phyloP scores from a whole-genome alignment of 1,140 invertebrate genomes.

The Grapholita molesta region DNA sequence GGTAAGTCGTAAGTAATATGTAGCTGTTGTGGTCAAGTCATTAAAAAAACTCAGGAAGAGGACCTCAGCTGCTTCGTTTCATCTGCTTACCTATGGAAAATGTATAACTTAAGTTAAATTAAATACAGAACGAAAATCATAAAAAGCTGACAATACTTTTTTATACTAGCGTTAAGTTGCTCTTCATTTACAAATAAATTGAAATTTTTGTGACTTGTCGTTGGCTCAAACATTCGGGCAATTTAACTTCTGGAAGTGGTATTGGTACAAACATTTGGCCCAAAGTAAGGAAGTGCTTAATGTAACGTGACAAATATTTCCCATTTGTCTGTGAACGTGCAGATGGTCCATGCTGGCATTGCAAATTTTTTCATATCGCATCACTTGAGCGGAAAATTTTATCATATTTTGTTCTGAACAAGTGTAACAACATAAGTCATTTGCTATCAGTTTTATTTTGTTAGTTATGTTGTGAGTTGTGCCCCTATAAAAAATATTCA shows the following conservation, averaged over 20 bases:
- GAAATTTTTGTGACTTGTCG: background rate
- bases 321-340: background rate
- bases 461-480: too few relatives aligned
- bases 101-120: background rate
- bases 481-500: too few relatives aligned
- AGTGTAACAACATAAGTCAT: too few relatives aligned
- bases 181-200: constrained; percentile 11
- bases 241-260: background rate
- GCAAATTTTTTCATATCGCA: constrained; percentile 9
- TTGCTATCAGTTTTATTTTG: too few relatives aligned
- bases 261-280: background rate
- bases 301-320: constrained; percentile 6
- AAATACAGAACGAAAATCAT: background rate
- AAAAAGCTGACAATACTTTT: background rate
- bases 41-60: too few relatives aligned
- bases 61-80: too few relatives aligned
- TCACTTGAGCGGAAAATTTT: background rate
- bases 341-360: background rate
- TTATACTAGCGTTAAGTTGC: background rate
- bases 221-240: background rate
- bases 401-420: background rate
- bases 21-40: too few relatives aligned
- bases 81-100: too few relatives aligned
- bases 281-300: background rate
- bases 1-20: too few relatives aligned